Conservation (phyloP, 2,888 invertebrate species). For the Cantharis lateralis region DNA sequence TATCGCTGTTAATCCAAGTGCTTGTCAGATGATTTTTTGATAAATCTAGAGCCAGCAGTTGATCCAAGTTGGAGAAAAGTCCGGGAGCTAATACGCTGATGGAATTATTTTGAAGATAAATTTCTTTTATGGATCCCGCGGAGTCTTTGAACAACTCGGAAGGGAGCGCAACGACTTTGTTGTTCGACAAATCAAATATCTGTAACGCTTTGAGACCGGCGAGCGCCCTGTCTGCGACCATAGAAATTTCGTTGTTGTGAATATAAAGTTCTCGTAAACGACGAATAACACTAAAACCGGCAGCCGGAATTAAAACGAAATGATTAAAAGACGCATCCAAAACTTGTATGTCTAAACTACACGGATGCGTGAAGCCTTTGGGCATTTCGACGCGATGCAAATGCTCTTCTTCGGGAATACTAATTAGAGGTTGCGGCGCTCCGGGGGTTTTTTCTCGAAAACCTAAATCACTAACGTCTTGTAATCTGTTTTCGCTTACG, state of each 20-base stretch:
- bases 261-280: conserved; percentile 80
- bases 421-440: conserved; percentile 68
- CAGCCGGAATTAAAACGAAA: conserved; percentile 80
- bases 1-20: conserved; percentile 82
- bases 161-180: conserved; percentile 87
- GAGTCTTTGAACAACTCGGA: conserved; percentile 83
- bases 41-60: conserved; percentile 80
- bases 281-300: conserved; percentile 79
- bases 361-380: conserved; percentile 57
- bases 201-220: conserved; percentile 80
- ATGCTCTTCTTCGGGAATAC: conserved; percentile 62
- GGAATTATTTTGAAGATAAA: conserved; percentile 90
- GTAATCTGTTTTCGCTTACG: conserved; percentile 84
- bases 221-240: conserved; percentile 84
- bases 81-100: conserved; percentile 84
- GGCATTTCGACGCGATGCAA: conserved; percentile 50
- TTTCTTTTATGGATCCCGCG: conserved; percentile 79
- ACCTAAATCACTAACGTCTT: conserved; percentile 85
- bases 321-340: conserved; percentile 85
- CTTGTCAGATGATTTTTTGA: conserved; percentile 86
- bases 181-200: conserved; percentile 87
- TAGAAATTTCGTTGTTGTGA: conserved; percentile 86
- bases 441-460: conserved; percentile 72
- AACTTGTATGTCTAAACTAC: conserved; percentile 79
- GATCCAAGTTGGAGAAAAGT: conserved; percentile 83